Percentiles rank a stretch among this genome's conserved stretches.
Conservation (phyloP, 2,113 vertebrate genomes). For the Sorex fumeus region DNA sequence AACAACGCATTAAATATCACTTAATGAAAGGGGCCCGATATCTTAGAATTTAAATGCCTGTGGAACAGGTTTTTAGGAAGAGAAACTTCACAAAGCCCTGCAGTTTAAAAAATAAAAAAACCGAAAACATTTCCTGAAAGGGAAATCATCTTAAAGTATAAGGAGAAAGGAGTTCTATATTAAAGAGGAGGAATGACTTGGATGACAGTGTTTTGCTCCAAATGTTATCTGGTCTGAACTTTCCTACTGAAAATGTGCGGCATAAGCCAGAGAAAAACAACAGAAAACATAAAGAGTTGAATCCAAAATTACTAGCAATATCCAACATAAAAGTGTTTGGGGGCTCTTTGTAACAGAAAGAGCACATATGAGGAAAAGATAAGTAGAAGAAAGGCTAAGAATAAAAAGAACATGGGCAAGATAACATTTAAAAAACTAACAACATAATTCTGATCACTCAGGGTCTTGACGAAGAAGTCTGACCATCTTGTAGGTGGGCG, state of each 20-base stretch:
- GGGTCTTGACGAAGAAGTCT: no score
- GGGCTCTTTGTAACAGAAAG: not conserved
- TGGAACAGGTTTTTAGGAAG: not conserved
- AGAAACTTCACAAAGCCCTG: not conserved
- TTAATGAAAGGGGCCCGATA: not conserved
- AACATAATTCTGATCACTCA: no score
- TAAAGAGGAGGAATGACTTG: not conserved
- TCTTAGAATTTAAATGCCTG: conserved; percentile 19
- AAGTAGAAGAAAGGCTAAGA: not conserved
- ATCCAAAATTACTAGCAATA: not conserved
- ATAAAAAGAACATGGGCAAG: not conserved
- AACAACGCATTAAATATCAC: not conserved
- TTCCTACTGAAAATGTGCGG: not conserved
- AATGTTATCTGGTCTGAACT: not conserved
- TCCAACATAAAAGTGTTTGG: not conserved
- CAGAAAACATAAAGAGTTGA: not conserved
- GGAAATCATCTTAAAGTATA: not conserved
- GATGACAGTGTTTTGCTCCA: not conserved
- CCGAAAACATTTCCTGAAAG: not conserved
- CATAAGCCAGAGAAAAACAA: not conserved
- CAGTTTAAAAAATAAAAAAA: not conserved
- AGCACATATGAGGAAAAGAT: not conserved
- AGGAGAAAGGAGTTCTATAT: not conserved
- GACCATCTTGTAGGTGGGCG: no score
- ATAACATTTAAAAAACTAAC: not conserved